Base-by-base conservation (phyloP, 35 echinoderm and acorn worm species). In the Strongylocentrotus purpuratus region DNA sequence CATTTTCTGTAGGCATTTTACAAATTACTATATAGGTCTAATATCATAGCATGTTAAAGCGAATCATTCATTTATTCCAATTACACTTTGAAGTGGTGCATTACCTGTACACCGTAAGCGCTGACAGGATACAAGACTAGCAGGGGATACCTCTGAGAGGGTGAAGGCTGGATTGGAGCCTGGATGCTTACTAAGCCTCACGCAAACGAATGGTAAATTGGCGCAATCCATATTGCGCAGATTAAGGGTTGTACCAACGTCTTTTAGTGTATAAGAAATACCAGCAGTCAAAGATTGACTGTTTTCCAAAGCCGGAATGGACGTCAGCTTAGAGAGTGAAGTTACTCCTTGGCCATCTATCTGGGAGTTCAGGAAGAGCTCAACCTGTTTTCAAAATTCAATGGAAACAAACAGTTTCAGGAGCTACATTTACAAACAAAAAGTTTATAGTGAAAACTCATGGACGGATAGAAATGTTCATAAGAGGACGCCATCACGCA, bases 291-390 rank as follows among this genome's bases (percentile, higher is more conserved):
- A 58, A 13, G 91, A 17, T 58, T 93, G 46, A 31, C 46, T 58
- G 48, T 93, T 93, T 41, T 41, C 35, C 35, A 41, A 41, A 31
- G 48, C 11, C 28, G 91, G 91, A 32, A 93, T 93, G 20, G 20
- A 25, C 13, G 91, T 93, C 14, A 58, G 32, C 11, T 50, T 12
- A 28, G 9, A 13, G 18, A 47, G 4, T 11, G 48, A 18, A 46
- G 91, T 93, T 46, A 28, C 48, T 32, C 91, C 91, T 58, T 93
- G 91, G 22, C 91, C 91, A 55, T 93, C 91, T 13, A 93, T 58
- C 28, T 58, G 91, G 91, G 45, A 31, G 48, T 93, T 93, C 33
- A 93, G 45, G 46, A 58, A 93, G 4, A 93, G 31, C 31, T 93
- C 48, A 46, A 58, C 91, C 91, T 93, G 87, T 33, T 89, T 41